Evolutionary conservation across 2,888 invertebrate species (phyloP).

Genomic region (Choreutis nemorana): DNA sequence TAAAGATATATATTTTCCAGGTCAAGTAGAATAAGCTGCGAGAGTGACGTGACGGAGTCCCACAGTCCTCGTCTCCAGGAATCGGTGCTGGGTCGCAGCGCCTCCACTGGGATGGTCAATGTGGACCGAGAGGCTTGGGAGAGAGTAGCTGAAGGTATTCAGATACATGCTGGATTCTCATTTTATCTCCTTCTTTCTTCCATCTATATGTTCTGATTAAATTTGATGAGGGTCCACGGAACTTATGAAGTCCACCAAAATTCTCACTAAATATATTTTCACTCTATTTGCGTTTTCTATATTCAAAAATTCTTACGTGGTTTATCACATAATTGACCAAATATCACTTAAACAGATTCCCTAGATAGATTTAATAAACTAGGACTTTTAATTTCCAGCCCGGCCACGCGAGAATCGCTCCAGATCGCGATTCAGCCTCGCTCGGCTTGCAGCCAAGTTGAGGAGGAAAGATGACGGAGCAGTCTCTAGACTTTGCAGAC

Average conservation of each 20-base stretch:
- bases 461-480: conserved; percentile 63
- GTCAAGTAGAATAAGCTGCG: conserved; percentile 69
- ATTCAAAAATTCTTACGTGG: too few relatives aligned
- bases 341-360: too few relatives aligned
- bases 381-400: conserved; percentile 13
- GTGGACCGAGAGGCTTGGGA: conserved; percentile 69
- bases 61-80: conserved; percentile 33
- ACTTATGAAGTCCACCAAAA: too few relatives aligned
- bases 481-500: conserved; percentile 75
- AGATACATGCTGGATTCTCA: conserved; percentile 4
- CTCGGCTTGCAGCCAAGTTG: conserved; percentile 45
- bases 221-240: too few relatives aligned
- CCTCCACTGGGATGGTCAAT: conserved; percentile 80
- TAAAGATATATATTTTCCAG: conserved; percentile 21
- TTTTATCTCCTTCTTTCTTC: not conserved
- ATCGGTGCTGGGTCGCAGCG: conserved; percentile 70
- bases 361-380: too few relatives aligned
- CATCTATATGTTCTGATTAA: too few relatives aligned
- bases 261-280: too few relatives aligned
- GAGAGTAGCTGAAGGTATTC: conserved; percentile 57
- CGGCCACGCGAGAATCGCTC: conserved; percentile 25
- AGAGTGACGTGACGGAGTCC: conserved; percentile 62
- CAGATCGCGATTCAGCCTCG: conserved; percentile 46
- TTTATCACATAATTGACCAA: too few relatives aligned
- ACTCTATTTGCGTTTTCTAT: too few relatives aligned